Percentiles rank a stretch among this genome's conserved stretches.
Conservation (phyloP, 2,888 invertebrate species). For the Blomia tropicalis region DNA sequence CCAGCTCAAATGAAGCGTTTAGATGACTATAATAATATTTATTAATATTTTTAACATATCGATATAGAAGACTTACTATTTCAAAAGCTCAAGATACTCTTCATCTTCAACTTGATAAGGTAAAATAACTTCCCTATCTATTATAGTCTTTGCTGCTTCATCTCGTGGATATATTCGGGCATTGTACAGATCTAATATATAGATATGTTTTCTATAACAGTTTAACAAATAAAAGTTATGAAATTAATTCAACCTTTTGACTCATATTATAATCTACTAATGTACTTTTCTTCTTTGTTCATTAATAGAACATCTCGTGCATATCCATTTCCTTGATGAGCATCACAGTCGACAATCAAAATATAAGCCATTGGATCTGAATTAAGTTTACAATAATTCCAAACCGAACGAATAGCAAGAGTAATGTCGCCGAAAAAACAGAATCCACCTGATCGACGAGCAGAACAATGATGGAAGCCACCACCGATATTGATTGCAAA, state of each 20-base stretch:
- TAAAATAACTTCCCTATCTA: conserved; percentile 38
- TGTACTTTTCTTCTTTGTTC: conserved; percentile 37
- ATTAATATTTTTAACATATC: conserved; percentile 12
- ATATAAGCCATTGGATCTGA: conserved; percentile 39
- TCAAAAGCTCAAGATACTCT: conserved; percentile 51
- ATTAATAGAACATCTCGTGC: conserved; percentile 55
- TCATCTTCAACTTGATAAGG: conserved; percentile 46
- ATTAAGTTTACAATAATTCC: conserved; percentile 38
- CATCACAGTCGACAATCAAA: conserved; percentile 79
- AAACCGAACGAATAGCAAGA: conserved; percentile 52
- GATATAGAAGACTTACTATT: conserved; percentile 42
- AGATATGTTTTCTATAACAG: conserved; percentile 42
- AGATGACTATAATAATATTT: conserved; percentile 44
- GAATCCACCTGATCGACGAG: conserved; percentile 61
- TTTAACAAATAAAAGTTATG: neutral
- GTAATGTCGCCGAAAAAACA: conserved; percentile 80
- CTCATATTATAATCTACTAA: neutral
- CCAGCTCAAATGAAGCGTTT: conserved; percentile 43
- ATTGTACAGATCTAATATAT: conserved; percentile 74
- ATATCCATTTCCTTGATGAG: conserved; percentile 85
- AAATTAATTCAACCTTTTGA: neutral
- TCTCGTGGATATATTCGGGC: conserved; percentile 62
- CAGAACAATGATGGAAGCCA: conserved; percentile 75
- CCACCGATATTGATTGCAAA: conserved; percentile 83
- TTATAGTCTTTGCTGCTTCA: conserved; percentile 46